Base-by-base conservation (phyloP, 2,797 vertebrate species). In the Coendou prehensilis region DNA sequence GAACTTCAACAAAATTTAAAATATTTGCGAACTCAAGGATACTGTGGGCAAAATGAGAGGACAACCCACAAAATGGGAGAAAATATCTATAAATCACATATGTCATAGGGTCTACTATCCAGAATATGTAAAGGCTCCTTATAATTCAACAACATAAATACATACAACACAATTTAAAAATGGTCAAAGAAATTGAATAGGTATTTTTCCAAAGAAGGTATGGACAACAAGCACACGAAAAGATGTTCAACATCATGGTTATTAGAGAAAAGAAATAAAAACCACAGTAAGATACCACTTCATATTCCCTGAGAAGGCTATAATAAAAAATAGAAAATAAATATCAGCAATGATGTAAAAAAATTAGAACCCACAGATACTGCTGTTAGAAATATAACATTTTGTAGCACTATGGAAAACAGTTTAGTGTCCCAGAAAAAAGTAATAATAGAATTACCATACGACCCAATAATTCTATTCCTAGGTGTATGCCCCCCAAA, bases 1-100 rank as follows among this genome's bases (percentile, higher is more conserved):
- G 18, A 91, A 80, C 1, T 80, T 87, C 54, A 61, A 87, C 59
- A 63, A 85, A 95, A 91, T 84, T 63, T 76, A 81, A 85, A 94
- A 71, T 17, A 87, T 28, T 61, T 73, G 23, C 75, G 9, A 6
- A 87, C 87, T 50, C 30, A 61, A 75, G 45, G 23, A 75, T 63
- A 91, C 22, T 93, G 67, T 79, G 52, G 84, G 75, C 57, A 75
- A 69, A 81, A 50, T 86, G 13, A 89, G 80, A 89, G 47, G 2
- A 52, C 5, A 41, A 28, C 50, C 4, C 7, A 93, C 4, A 47
- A 45, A 87, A 41, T 47, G 23, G 8, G 41, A 90, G 41, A 79
- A 83, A 87, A 93, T 79, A 75, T 50, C 80, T 87, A 61, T 23
- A 84, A 96, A 41, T 18, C 6, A 5, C 59, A 20, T 79, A 56